Base-by-base conservation (phyloP, 2,797 vertebrate genomes). In the Malacoctenus gilli region DNA sequence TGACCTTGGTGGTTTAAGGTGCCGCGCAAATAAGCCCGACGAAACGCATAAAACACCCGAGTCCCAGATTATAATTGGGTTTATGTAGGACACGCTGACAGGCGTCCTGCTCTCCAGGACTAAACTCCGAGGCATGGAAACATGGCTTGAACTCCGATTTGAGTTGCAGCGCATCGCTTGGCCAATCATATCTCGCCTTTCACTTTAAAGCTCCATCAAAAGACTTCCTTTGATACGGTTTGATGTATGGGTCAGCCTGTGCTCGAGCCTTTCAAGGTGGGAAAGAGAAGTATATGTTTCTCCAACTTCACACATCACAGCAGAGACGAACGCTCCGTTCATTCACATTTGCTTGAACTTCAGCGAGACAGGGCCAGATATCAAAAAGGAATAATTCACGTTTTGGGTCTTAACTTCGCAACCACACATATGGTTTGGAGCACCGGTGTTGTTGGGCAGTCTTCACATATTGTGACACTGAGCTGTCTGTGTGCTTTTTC, bases 151-250 rank as follows among this genome's bases (percentile, higher is more conserved):
- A 77, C 79, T 58, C 54, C 79, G 61, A 82, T 76, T 77, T 72
- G 66, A 48, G 63, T 68, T 81, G 73, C 77, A 62, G 55, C 70
- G 68, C 79, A 80, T 81, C 80, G 71, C 68, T 84, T 75, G 76
- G 41, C 74, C 76, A 85, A 84, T 85, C 83, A 82, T 61, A 79
- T n/a, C 19, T 46, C 77, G 79, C 54, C 80, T 64, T 77, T 80
- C 74, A 82, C 85, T 87, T 88, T 83, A 75, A 83, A 85, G 76
- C 83, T 84, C 81, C 61, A 82, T 88, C 84, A 85, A 86, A 88
- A 82, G 76, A 44, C 53, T 80, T 63, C 69, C 81, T 87, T 87
- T 84, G 79, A 85, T 84, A 80, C 61, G 77, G 77, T 82, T 60
- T 79, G 78, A 85, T 81, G 81, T 77, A 79, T 77, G 81, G 82